Base-by-base conservation (phyloP, 2,113 vertebrate species). In the Lutjanus erythropterus region DNA sequence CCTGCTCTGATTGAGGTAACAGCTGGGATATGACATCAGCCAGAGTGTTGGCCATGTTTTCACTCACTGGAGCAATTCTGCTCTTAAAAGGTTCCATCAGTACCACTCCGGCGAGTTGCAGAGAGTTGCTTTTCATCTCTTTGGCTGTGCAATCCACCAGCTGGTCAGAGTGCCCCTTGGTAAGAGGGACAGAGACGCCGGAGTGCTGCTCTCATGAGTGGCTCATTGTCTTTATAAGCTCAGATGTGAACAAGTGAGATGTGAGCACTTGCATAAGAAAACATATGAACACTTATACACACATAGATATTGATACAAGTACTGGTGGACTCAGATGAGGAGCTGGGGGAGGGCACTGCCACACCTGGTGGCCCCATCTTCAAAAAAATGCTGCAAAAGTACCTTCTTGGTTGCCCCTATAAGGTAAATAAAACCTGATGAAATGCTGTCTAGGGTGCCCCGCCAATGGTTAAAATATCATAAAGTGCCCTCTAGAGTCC, bases 21-120 rank as follows among this genome's bases (percentile, higher is more conserved):
- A 95, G 95, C 95, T 95, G 93, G 92, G 91, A 91, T 89, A 92
- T 91, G 93, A 95, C 94, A 93, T 93, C 92, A 94, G 92, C 93
- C 93, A 49, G 64, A 71, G 33, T 92, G 85, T 92, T 94, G 92
- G 91, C 90, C 86, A 81, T 95, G 93, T 95, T 93, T 94, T 95
- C 90, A 91, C 92, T 94, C 92, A 88, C 84, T 86, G 90, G 84
- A 93, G 92, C 89, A 88, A 93, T 93, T 86, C 89, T 3, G 0
- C 81, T 94, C 92, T 95, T 95, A 94, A 95, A 95, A 94, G 93
- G 92, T 91, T 95, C 85, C 88, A 94, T 95, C 89, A 87, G 89
- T 93, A 60, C 88, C 72, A 89, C 94, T 92, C 89, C 62, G 93
- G 93, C 92, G 81, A 93, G 93, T 90, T 65, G 37, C 85, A 66